Evolutionary conservation across 2,113 vertebrate genomes (phyloP), one percentile per base, ranked within the genome.

Genomic region (Carassius gibelio): DNA sequence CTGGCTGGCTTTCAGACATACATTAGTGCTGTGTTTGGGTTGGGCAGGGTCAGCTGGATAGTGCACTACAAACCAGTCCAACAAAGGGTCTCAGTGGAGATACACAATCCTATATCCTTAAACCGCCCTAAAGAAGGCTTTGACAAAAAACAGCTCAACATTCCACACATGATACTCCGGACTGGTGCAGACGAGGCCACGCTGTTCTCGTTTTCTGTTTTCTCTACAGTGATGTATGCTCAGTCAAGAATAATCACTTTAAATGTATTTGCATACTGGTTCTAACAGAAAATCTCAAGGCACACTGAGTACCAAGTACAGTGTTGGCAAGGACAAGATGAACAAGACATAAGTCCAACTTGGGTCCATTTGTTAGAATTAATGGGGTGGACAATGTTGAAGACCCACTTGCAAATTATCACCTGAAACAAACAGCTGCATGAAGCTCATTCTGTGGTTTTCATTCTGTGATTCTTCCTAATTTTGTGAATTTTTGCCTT

Each of bases 111-210:
- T 62, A 71, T 77, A 68, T 42, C 52, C 50, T 42, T 78, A n/a
- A 82, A 80, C 30, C 34, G 34, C 52, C 72, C 34, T 57, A 59
- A 61, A 61, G 19, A 45, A 68, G 50, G 36, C 66, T 66, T 84
- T 82, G 84, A 88, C 80, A 82, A 84, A 80, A 75, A 82, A 36
- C 85, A 86, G 71, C 45, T 78, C 82, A 80, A 62, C 82, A 81
- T 84, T 81, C 77, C 71, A 38, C 30, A 26, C 57, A 21, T 21
- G 71, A 68, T 36, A 71, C 36, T 42, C 50, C 23, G 38, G 77
- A 82, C 71, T 82, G 34, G 52, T 62, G 72, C 76, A 87, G 66
- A 48, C 36, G n/a, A 64, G 85, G 57, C 21, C 80, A 82, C 36
- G 26, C 75, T 59, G 21, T 59, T 74, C 42, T 48, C 52, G n/a